A percentile compares a stretch with the other conserved stretches of the same genome.
phyloP scores from a whole-genome alignment of 2,113 vertebrate genomes.

The Setophaga coronata region DNA sequence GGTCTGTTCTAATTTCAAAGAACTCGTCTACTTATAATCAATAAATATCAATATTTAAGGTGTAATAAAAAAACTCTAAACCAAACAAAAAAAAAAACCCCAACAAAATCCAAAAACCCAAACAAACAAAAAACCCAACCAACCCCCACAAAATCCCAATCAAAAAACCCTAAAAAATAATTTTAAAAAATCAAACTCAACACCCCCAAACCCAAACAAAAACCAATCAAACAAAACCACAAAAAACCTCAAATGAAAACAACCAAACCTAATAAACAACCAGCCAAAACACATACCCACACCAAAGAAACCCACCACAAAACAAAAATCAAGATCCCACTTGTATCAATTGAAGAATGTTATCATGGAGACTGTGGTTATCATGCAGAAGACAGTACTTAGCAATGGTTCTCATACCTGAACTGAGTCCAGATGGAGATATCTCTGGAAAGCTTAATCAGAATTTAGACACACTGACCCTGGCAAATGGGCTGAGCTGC shows the following conservation, averaged over 20 bases:
- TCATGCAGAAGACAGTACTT: not conserved
- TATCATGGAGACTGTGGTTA: not conserved
- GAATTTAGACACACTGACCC: not conserved
- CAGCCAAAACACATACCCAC: not conserved
- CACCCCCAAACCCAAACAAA: not conserved
- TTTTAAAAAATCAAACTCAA: not conserved
- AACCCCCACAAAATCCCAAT: not conserved
- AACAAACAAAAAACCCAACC: not conserved
- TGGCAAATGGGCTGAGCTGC: not conserved
- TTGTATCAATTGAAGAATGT: not conserved
- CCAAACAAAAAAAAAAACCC: fast-evolving
- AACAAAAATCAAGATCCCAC: not conserved
- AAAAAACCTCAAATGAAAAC: too few relatives aligned
- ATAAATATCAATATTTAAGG: not conserved
- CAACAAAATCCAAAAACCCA: not conserved
- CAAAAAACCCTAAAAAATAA: not conserved
- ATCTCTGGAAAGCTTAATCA: not conserved
- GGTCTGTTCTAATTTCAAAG: not conserved
- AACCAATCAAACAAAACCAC: not conserved
- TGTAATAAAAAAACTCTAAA: not conserved
- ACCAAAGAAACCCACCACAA: not conserved
- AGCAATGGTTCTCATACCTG: not conserved
- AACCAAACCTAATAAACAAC: not conserved
- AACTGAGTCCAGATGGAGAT: not conserved
- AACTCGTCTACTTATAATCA: fast-evolving